Percentiles rank a stretch among this genome's conserved stretches.
phyloP scores from a whole-genome alignment of 1,140 invertebrate species.

The Drosophila arizonae region DNA sequence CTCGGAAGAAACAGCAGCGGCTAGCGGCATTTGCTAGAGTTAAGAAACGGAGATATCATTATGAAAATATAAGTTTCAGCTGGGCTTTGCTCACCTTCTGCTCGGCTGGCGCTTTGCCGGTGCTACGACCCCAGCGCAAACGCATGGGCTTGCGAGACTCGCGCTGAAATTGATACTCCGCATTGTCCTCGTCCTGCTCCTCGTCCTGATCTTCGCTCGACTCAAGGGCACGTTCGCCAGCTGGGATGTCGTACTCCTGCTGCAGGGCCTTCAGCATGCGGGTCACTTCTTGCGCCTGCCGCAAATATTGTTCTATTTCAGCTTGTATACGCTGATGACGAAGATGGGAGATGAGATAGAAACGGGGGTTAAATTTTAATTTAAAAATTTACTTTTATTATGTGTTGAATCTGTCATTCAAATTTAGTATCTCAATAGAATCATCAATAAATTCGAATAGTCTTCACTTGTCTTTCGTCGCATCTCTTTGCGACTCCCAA shows the following conservation, averaged over 20 bases:
- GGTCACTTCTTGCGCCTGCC: constrained; percentile 55
- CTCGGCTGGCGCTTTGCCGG: constrained; percentile 60
- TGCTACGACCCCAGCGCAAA: constrained; percentile 78
- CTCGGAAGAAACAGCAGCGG: constrained; percentile 22
- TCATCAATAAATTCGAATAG: no score
- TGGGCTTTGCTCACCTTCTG: constrained; percentile 36
- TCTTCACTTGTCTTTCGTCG: neutral
- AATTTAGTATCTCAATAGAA: no score
- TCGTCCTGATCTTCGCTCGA: constrained; percentile 51
- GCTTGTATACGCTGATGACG: constrained; percentile 11
- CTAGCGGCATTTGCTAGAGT: constrained; percentile 2
- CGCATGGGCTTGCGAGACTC: constrained; percentile 77
- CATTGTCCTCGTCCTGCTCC: constrained; percentile 19
- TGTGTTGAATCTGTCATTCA: no score
- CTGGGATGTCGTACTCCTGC: constrained; percentile 41
- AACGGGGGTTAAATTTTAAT: neutral
- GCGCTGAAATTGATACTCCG: constrained; percentile 57
- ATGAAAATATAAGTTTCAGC: neutral
- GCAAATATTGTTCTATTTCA: constrained; percentile 40
- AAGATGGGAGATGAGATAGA: neutral
- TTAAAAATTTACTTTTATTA: no score
- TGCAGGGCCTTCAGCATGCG: constrained; percentile 56
- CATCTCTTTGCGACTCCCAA: neutral
- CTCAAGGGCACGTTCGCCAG: neutral
- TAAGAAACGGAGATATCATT: neutral